Conservation (phyloP, 2,888 invertebrate species). For the Eupeodes latifasciatus region DNA sequence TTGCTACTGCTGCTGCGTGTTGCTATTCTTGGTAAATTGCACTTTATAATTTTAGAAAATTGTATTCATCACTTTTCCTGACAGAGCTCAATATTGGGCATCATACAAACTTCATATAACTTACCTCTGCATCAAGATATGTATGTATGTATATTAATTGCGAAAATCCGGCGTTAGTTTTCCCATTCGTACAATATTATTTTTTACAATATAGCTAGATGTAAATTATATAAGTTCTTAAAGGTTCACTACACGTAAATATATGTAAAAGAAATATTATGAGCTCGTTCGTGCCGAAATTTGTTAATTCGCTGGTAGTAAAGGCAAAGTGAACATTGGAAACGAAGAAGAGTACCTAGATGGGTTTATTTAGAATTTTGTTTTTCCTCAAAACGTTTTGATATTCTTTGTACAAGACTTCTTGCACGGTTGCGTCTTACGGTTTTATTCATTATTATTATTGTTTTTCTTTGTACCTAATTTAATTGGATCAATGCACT, state of each 20-base stretch:
- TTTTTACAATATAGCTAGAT: too few species aligned
- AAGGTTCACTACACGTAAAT: too few species aligned
- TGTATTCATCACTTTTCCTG: not conserved
- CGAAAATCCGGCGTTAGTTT: too few species aligned
- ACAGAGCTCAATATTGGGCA: not conserved
- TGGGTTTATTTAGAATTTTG: not conserved
- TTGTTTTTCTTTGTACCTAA: not conserved
- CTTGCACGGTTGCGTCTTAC: constrained; percentile 10
- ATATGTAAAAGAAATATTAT: too few species aligned
- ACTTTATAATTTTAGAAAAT: not conserved
- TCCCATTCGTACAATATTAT: too few species aligned
- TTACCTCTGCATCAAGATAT: too few species aligned
- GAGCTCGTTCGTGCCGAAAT: too few species aligned
- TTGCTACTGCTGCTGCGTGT: not conserved
- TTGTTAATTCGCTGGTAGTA: too few species aligned
- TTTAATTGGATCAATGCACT: constrained; percentile 32
- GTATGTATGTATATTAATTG: too few species aligned
- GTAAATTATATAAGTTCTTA: too few species aligned
- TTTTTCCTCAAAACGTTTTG: not conserved
- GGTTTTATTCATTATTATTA: not conserved
- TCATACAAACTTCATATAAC: not conserved
- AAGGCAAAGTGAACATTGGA: too few species aligned
- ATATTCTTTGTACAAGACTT: not conserved
- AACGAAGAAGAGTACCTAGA: not conserved
- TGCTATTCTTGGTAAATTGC: not conserved